Percentiles rank a stretch among this genome's conserved stretches.
Evolutionary conservation across 2,797 vertebrate genomes (phyloP).

Genomic region (Acipenser ruthenus): DNA sequence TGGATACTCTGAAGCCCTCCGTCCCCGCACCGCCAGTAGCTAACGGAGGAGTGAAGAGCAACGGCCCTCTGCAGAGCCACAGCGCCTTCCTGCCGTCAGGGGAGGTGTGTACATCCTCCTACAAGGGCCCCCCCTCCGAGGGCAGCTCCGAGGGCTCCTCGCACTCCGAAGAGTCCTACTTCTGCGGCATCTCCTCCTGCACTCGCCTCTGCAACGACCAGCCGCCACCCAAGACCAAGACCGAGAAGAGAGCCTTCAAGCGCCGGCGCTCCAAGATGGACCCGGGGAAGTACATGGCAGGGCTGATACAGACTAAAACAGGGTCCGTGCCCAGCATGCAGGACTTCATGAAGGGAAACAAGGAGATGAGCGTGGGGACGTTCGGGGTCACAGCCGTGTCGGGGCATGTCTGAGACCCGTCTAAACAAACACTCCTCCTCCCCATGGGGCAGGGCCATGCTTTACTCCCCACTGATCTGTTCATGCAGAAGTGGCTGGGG

Average conservation of each 20-base stretch:
- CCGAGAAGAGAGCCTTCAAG: slow-evolving; percentile 83
- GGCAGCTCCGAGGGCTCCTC: slow-evolving; percentile 85
- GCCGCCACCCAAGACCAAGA: slow-evolving; percentile 68
- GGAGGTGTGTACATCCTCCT: slow-evolving; percentile 59
- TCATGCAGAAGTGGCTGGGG: too few relatives aligned
- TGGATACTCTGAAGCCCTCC: slow-evolving; percentile 67
- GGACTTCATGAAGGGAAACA: slow-evolving; percentile 90
- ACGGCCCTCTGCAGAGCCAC: slow-evolving; percentile 68
- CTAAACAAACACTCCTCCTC: not conserved
- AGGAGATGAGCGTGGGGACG: slow-evolving; percentile 78
- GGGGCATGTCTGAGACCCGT: slow-evolving; percentile 71
- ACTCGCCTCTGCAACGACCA: slow-evolving; percentile 77
- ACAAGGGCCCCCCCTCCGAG: slow-evolving; percentile 75
- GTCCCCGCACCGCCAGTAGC: slow-evolving; percentile 49
- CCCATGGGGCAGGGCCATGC: too few relatives aligned
- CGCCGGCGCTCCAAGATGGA: slow-evolving; percentile 72
- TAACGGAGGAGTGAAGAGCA: slow-evolving; percentile 69
- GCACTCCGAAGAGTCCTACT: slow-evolving; percentile 86
- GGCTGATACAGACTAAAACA: slow-evolving; percentile 60
- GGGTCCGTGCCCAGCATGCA: slow-evolving; percentile 79
- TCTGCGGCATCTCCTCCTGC: slow-evolving; percentile 85
- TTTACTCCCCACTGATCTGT: not conserved
- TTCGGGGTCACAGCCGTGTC: slow-evolving; percentile 80
- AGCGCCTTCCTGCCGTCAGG: slow-evolving; percentile 62
- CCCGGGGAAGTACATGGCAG: slow-evolving; percentile 61